These are phyloP conservation scores for Allolobophora icterica DNA, from an alignment of 2,888 invertebrate species.

Conservation along the genomic window DNA sequence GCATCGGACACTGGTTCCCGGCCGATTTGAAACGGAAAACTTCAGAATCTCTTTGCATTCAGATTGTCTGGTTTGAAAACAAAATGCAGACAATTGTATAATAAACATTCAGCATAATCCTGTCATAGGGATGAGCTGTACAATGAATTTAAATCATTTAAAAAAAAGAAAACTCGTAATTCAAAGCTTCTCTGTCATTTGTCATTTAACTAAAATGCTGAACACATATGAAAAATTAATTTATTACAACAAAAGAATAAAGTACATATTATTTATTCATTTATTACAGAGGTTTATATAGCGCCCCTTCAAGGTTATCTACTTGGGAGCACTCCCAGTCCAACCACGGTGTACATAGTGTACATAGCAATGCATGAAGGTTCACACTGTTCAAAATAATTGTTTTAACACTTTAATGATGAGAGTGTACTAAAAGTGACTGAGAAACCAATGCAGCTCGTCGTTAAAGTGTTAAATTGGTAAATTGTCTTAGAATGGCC, in stretches of 20 bases:
- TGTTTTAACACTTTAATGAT: too few species aligned
- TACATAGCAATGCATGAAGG: not conserved
- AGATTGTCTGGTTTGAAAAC: conserved; percentile 33
- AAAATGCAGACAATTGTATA: not conserved
- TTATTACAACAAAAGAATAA: too few species aligned
- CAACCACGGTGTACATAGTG: too few species aligned
- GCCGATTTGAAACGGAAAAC: conserved; percentile 44
- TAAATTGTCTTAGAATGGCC: not conserved
- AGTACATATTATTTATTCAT: too few species aligned
- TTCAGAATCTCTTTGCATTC: conserved; percentile 42
- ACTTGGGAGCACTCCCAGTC: too few species aligned
- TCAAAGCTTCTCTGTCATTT: not conserved
- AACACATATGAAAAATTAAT: not conserved
- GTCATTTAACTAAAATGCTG: not conserved
- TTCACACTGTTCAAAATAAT: not conserved
- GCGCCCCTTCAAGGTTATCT: too few species aligned
- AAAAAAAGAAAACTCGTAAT: not conserved
- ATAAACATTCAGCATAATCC: not conserved
- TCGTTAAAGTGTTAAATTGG: too few species aligned
- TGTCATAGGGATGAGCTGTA: not conserved
- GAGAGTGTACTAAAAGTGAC: too few species aligned
- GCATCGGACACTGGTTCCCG: conserved; percentile 39
- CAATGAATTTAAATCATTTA: not conserved
- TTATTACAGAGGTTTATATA: too few species aligned
- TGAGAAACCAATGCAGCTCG: too few species aligned